Base-by-base conservation (phyloP, 1,140 invertebrate species). In the Arctopsyche grandis region DNA sequence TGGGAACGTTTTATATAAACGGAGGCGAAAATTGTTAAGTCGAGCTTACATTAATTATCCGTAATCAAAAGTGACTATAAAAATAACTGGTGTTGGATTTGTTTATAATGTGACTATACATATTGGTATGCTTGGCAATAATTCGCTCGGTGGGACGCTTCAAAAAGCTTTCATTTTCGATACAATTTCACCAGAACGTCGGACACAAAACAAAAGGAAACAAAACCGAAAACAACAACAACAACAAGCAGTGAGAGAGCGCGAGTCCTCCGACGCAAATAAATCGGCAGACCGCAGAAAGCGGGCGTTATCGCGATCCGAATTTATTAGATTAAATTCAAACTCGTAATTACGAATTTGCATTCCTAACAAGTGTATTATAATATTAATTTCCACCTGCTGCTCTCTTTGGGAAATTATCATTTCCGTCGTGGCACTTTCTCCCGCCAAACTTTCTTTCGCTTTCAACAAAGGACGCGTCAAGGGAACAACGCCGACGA, bases 301-400 rank as follows among this genome's bases (percentile, higher is more conserved):
- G 44, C 56, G 46, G 24, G 78, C 16, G 26, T 75, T 73, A 79
- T 75, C 69, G 69, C 78, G 46, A 70, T 60, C 29, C 52, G 22
- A 73, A 52, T 66, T 79, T 79, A 79, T 79, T 73, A 74, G 78
- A 79, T 79, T 79, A 79, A 79, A 74, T 75, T 48, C 78, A 79
- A 79, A 79, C 48, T 75, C 69, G 78, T 73, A 74, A 79, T 79
- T 79, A 58, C 70, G 69, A 79, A 79, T 79, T 79, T 79, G 77
- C 77, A 78, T 78, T 71, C 76, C 70, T 79, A 79, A 79, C 78
- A 79, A 79, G 78, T 79, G 78, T 79, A 79, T 79, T 79, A 79
- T 75, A 79, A 79, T 79, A 79, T 79, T 79, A 79, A 79, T 79
- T 79, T 79, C 78, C 78, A 79, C 78, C 78, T 79, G 78, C 69